Percentiles rank a stretch among this genome's conserved stretches.
Conservation (phyloP, 2,888 invertebrate genomes). For the Coecobrya sp. region DNA sequence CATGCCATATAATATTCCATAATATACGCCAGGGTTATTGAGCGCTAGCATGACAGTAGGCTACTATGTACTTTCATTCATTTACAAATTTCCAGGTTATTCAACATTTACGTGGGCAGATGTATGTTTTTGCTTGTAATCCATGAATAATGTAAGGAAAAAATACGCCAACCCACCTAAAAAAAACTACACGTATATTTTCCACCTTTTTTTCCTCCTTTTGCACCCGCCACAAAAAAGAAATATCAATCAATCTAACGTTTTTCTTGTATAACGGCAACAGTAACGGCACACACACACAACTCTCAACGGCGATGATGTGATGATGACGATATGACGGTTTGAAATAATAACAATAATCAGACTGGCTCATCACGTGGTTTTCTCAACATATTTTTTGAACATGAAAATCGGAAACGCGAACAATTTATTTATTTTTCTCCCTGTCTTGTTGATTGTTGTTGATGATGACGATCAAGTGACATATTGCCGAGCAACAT, state of each 20-base stretch:
- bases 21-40: neutral
- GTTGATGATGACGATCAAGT: neutral
- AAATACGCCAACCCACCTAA: neutral
- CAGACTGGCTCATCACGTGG: slow-evolving; percentile 16
- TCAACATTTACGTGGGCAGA: slow-evolving; percentile 28
- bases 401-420: neutral
- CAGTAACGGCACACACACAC: neutral
- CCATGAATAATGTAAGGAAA: neutral
- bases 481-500: neutral
- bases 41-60: neutral
- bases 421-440: neutral
- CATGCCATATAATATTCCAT: neutral
- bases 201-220: neutral
- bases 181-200: too few relatives aligned
- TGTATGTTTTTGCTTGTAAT: slow-evolving; percentile 20
- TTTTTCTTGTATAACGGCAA: neutral
- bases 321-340: neutral
- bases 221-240: neutral
- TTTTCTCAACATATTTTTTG: neutral
- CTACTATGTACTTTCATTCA: too few relatives aligned
- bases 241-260: neutral
- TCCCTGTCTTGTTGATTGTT: neutral
- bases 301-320: neutral
- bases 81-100: slow-evolving; percentile 4
- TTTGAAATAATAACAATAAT: slow-evolving; percentile 16